A percentile compares a stretch with the other conserved stretches of the same genome.
These are phyloP conservation scores for Anagrus nilaparvatae DNA, from an alignment of 1,140 invertebrate genomes.

Conservation along the genomic window DNA sequence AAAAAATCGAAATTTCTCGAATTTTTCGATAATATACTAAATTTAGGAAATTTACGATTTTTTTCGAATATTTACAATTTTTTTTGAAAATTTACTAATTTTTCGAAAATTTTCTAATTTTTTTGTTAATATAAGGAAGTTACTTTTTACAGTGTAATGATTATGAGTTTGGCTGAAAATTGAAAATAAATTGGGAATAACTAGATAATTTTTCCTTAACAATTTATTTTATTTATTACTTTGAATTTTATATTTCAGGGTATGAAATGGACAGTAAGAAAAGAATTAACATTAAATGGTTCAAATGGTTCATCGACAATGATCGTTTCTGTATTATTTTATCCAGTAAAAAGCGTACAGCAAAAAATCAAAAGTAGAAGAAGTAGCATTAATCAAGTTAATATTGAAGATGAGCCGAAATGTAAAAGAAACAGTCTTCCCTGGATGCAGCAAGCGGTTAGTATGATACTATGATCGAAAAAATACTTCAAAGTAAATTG, in stretches of 20 bases:
- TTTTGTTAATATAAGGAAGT: too few relatives aligned
- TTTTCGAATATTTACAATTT: too few relatives aligned
- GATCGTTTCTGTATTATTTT: slow-evolving; percentile 44
- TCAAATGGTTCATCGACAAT: slow-evolving; percentile 35
- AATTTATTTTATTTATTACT: too few relatives aligned
- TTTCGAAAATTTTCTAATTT: too few relatives aligned
- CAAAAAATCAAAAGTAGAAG: slow-evolving; percentile 22
- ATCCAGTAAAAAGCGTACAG: slow-evolving; percentile 37
- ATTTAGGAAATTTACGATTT: too few relatives aligned
- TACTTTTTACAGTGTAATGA: too few relatives aligned
- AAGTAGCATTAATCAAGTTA: slow-evolving; percentile 21
- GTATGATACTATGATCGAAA: slow-evolving; percentile 9
- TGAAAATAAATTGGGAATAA: too few relatives aligned
- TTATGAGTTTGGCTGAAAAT: too few relatives aligned
- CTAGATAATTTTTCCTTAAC: not conserved
- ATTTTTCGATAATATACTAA: too few relatives aligned
- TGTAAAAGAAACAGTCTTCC: slow-evolving; percentile 34
- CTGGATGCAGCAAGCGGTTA: slow-evolving; percentile 40
- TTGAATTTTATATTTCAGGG: slow-evolving; percentile 18
- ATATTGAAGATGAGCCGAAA: slow-evolving; percentile 24
- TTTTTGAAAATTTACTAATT: too few relatives aligned
- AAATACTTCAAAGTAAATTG: too few relatives aligned
- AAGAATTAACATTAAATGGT: slow-evolving; percentile 28
- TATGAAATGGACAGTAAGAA: slow-evolving; percentile 27
- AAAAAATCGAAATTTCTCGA: too few relatives aligned